A percentile compares a stretch with the other conserved stretches of the same genome.
These are phyloP conservation scores for Oxystoma pomonae DNA, from an alignment of 2,888 invertebrate species.

Conservation along the genomic window DNA sequence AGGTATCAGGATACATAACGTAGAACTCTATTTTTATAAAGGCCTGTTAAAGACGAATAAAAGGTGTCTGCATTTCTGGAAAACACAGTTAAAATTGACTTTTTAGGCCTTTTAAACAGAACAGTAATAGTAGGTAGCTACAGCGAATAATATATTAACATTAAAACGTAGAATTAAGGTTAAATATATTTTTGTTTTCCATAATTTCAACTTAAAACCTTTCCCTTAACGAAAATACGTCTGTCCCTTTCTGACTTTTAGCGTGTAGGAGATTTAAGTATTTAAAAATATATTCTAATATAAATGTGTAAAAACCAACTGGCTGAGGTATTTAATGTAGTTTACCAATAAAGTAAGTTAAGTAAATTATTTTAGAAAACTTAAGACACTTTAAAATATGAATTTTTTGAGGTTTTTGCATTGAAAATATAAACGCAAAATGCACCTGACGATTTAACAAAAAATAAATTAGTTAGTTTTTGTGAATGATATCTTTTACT, in stretches of 20 bases:
- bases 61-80: too few relatives aligned
- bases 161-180: conserved; percentile 11
- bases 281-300: conserved; percentile 11
- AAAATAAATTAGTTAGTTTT: not conserved
- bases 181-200: not conserved
- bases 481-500: not conserved
- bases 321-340: conserved; percentile 45
- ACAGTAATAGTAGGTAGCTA: not conserved
- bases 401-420: not conserved
- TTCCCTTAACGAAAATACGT: conserved; percentile 11
- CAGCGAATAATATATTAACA: conserved; percentile 17
- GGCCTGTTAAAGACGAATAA: not conserved
- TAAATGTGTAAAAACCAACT: conserved; percentile 29
- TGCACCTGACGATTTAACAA: not conserved
- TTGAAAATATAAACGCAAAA: not conserved
- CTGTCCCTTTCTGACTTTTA: conserved; percentile 5
- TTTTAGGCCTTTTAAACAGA: not conserved
- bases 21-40: not conserved
- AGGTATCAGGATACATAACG: not conserved
- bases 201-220: conserved; percentile 1
- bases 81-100: too few relatives aligned
- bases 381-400: not conserved
- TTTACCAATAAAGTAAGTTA: conserved; percentile 29
- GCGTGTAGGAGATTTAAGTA: conserved; percentile 17
- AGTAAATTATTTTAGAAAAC: not conserved